These are phyloP conservation scores for Epinephelus cyanopodus DNA, from an alignment of 2,113 vertebrate species.

Conservation along the genomic window DNA sequence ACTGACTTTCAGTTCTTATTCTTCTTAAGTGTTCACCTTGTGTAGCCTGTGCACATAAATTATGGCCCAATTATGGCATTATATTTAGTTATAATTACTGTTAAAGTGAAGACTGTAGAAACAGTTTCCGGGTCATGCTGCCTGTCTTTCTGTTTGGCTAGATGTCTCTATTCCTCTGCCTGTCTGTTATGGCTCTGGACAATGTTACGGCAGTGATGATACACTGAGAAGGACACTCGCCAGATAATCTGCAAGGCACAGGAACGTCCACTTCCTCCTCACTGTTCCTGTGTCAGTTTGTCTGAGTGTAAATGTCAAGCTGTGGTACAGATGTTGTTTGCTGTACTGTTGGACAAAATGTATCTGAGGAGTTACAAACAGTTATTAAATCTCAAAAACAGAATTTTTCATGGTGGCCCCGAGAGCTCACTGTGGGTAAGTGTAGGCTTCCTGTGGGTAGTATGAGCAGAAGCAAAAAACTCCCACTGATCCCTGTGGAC, in stretches of 20 bases:
- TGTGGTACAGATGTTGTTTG: background rate
- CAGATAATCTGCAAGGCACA: conserved; percentile 45
- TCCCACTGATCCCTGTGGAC: background rate
- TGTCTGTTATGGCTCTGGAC: conserved; percentile 66
- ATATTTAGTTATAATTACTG: conserved; percentile 9
- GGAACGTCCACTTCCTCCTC: conserved; percentile 48
- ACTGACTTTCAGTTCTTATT: background rate
- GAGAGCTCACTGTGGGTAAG: background rate
- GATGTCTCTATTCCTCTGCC: background rate
- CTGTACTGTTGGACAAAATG: background rate
- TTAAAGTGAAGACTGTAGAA: conserved; percentile 22
- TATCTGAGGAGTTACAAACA: background rate
- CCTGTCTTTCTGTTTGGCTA: conserved; percentile 3
- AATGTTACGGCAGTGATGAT: conserved; percentile 60
- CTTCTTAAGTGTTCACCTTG: background rate
- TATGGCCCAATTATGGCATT: background rate
- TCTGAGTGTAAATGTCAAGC: background rate
- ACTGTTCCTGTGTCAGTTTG: conserved; percentile 54
- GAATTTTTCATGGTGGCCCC: background rate
- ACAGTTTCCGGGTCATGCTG: conserved; percentile 3
- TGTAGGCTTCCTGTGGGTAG: background rate
- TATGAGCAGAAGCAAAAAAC: background rate
- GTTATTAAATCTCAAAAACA: background rate
- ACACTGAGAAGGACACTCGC: conserved; percentile 41
- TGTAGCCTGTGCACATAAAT: background rate